Percentiles rank a stretch among this genome's conserved stretches.
Evolutionary conservation across 35 echinoderm and acorn worm genomes (phyloP).

Genomic region (Hemicentrotus pulcherrimus): DNA sequence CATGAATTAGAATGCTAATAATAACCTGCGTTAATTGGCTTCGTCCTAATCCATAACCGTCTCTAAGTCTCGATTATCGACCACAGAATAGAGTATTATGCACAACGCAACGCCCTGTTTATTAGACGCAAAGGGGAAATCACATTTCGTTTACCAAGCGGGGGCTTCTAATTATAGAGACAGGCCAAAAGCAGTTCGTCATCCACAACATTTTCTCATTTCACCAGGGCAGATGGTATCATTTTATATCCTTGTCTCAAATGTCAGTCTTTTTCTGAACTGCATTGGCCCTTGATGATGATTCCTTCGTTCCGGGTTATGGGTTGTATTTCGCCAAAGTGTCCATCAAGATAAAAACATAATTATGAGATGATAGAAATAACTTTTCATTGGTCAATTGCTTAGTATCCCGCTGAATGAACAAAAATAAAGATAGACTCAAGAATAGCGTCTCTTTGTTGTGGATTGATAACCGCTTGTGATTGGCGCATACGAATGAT

Average conservation of each 20-base stretch:
- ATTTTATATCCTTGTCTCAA: neutral
- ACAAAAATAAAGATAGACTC: neutral
- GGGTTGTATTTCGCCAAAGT: neutral
- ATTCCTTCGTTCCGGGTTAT: neutral
- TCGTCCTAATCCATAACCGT: neutral
- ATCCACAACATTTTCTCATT: neutral
- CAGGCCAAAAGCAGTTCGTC: neutral
- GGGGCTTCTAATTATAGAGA: conserved; percentile 17
- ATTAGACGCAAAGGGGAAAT: neutral
- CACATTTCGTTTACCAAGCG: neutral
- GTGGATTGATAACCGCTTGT: neutral
- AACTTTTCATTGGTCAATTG: too few species aligned
- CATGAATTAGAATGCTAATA: conserved; percentile 6
- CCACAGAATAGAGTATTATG: neutral
- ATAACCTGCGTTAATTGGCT: neutral
- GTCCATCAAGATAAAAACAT: neutral
- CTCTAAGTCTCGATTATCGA: neutral
- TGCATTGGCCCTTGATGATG: neutral
- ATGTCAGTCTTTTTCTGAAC: neutral
- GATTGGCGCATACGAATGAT: neutral
- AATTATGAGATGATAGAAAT: neutral
- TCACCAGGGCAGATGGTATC: neutral
- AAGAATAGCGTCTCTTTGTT: too few species aligned
- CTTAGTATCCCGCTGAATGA: neutral
- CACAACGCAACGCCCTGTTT: neutral